Conservation (phyloP, 2,797 vertebrate species). For the Melanotaenia maccullochi region DNA sequence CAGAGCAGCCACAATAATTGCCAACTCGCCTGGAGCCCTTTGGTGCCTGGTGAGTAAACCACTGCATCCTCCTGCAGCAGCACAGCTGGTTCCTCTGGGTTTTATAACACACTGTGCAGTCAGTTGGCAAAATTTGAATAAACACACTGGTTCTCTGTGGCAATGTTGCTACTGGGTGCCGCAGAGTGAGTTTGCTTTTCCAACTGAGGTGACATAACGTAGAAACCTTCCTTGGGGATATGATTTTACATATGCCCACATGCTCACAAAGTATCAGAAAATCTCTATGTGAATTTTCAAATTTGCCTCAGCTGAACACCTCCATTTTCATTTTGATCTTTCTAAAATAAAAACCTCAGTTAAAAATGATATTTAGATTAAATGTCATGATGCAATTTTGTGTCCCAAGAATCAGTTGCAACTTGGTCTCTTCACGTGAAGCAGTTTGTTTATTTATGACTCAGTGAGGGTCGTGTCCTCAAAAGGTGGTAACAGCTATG, state of each 20-base stretch:
- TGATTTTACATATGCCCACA: neutral
- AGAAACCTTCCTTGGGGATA: neutral
- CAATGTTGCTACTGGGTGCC: slow-evolving; percentile 5
- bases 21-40: slow-evolving; percentile 94
- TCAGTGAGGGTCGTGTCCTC: slow-evolving; percentile 37
- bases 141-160: slow-evolving; percentile 32
- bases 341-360: neutral
- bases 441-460: slow-evolving; percentile 47
- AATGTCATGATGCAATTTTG: neutral
- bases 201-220: slow-evolving; percentile 10
- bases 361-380: neutral
- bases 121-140: slow-evolving; percentile 44
- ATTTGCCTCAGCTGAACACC: neutral
- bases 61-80: slow-evolving; percentile 33
- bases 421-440: slow-evolving; percentile 13
- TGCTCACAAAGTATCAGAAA: neutral
- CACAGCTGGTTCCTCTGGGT: slow-evolving; percentile 50
- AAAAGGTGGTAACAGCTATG: slow-evolving; percentile 39
- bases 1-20: slow-evolving; percentile 96
- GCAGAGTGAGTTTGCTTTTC: slow-evolving; percentile 10
- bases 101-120: slow-evolving; percentile 44
- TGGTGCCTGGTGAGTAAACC: slow-evolving; percentile 95
- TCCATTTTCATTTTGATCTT: neutral
- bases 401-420: slow-evolving; percentile 12
- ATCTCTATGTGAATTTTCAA: neutral